phyloP scores from a whole-genome alignment of 2,797 vertebrate species.

The Anniella stebbinsi region DNA sequence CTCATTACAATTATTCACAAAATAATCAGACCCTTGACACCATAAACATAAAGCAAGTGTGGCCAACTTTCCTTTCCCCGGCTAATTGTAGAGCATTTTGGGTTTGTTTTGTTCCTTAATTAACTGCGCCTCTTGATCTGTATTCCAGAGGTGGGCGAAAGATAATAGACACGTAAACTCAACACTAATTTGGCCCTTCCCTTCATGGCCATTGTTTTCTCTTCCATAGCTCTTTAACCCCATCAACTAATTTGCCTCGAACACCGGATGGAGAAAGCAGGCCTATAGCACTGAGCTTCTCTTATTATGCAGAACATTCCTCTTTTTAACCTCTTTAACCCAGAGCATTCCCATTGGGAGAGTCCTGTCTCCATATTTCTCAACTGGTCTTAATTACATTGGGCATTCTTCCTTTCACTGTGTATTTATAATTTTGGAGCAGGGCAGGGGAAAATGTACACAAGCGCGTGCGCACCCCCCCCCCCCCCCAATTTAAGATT shows the following conservation, averaged over 20 bases:
- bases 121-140: neutral
- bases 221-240: conserved; percentile 8
- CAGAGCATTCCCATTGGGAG: conserved; percentile 73
- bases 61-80: neutral
- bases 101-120: no score
- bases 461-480: neutral
- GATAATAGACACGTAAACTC: conserved; percentile 8
- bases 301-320: conserved; percentile 77
- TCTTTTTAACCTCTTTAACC: conserved; percentile 79
- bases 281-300: conserved; percentile 55
- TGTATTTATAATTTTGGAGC: conserved; percentile 75
- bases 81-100: no score
- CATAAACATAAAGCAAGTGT: neutral
- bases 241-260: conserved; percentile 53
- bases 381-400: conserved; percentile 76
- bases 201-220: neutral
- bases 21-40: neutral
- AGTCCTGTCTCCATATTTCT: conserved; percentile 74
- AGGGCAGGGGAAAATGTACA: conserved; percentile 51
- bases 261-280: conserved; percentile 49
- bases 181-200: neutral
- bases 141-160: neutral
- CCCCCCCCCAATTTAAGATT: conserved; percentile 59
- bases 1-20: neutral
- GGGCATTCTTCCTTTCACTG: conserved; percentile 74